Percentiles rank a stretch among this genome's conserved stretches.
Evolutionary conservation across 1,140 invertebrate species (phyloP).

Genomic region (Penaeus indicus): DNA sequence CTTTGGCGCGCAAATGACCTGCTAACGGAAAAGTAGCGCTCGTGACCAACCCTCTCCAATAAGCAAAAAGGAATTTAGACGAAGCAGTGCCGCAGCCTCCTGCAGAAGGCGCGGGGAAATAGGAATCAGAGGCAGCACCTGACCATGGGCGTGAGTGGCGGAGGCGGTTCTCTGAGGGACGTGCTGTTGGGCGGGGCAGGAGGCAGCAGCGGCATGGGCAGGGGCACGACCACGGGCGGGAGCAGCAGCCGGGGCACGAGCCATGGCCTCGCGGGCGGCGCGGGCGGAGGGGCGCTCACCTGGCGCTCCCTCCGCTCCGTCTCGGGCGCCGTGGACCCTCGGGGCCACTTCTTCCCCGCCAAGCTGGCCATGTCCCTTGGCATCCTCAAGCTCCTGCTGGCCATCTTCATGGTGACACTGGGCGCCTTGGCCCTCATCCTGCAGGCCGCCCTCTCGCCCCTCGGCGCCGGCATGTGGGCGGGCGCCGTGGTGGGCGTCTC

Average conservation of each 20-base stretch:
- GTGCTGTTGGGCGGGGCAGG: conserved; percentile 14
- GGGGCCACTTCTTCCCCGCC: conserved; percentile 65
- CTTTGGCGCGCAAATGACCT: no score
- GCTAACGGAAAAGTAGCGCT: no score
- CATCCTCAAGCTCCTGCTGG: conserved; percentile 65
- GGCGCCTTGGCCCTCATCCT: conserved; percentile 62
- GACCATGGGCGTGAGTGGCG: background rate
- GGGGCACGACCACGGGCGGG: conserved; percentile 15
- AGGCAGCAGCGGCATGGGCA: background rate
- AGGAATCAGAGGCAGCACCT: background rate
- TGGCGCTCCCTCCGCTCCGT: conserved; percentile 57
- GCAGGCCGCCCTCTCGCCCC: conserved; percentile 60
- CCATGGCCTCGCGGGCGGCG: background rate
- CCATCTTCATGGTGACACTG: conserved; percentile 62
- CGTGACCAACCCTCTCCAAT: no score
- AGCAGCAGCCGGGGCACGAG: conserved; percentile 27
- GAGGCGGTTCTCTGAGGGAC: conserved; percentile 34
- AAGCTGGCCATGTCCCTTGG: conserved; percentile 66
- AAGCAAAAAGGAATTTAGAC: no score
- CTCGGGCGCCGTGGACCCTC: conserved; percentile 56
- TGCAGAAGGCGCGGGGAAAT: background rate
- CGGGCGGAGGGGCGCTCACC: conserved; percentile 23
- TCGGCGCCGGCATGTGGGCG: conserved; percentile 67
- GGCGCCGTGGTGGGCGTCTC: conserved; percentile 64
- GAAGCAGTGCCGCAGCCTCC: background rate